Evolutionary conservation across 2,113 vertebrate species (phyloP).

Genomic region (Alectura lathami): DNA sequence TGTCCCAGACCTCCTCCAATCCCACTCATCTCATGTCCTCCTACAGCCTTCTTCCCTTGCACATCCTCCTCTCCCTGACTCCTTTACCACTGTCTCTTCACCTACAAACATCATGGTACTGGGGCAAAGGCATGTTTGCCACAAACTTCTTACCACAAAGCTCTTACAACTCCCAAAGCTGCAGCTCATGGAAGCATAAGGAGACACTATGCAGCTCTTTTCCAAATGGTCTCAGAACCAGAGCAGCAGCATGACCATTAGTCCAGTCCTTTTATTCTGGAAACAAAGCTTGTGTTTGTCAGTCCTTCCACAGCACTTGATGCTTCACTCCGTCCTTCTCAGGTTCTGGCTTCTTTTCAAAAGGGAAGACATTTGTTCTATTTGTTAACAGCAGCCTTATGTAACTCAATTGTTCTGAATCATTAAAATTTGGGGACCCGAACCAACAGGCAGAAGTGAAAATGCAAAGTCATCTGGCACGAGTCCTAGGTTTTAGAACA

Average conservation of each 20-base stretch:
- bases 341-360: neutral
- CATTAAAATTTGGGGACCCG: neutral
- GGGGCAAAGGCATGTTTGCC: neutral
- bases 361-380: neutral
- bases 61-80: neutral
- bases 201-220: neutral
- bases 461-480: slow-evolving; percentile 17
- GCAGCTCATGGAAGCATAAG: neutral
- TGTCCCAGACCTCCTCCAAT: neutral
- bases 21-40: neutral
- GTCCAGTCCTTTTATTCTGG: neutral
- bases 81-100: neutral
- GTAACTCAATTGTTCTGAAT: neutral
- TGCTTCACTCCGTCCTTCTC: neutral
- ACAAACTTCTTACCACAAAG: rapidly evolving
- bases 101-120: neutral
- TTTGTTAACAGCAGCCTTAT: neutral
- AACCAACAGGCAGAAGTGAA: slow-evolving; percentile 2
- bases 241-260: neutral
- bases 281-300: neutral
- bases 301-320: slow-evolving; percentile 13
- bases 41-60: neutral
- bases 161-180: neutral
- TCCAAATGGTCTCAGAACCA: neutral
- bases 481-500: neutral